Evolutionary conservation across 2,797 vertebrate genomes (phyloP), one percentile per base, ranked within the genome.

Genomic region (Amblyopsis hoosieri): DNA sequence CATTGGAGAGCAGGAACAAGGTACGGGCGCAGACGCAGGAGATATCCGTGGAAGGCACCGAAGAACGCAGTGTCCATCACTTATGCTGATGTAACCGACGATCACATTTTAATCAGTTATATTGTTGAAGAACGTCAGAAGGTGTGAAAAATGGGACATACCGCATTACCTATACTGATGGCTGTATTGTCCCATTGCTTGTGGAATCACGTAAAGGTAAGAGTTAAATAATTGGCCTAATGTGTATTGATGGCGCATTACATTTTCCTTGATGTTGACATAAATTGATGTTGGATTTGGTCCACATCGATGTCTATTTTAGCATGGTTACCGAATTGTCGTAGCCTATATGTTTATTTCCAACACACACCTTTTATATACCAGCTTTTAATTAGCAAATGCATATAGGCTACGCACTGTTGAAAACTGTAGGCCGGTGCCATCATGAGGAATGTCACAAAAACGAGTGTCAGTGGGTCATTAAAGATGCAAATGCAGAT

Each of bases 201-300:
- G 65, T 85, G 87, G 87, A 81, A 68, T 75, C 84, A 88, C 85
- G 87, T 82, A 84, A 89, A 93, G 93, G 93, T 94, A 91, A 91
- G 92, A 80, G 13, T 62, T 5, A 67, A 49, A 66, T 54, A 33
- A 45, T 68, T 55, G 71, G 14, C 52, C 57, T 66, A 48, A 49
- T 63, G 11, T 60, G 9, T 15, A n/a, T 33, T 1, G 29, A 66
- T 79, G 67, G 65, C 67, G 82, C 77, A 75, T 48, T 74, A 55
- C 29, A 29, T 63, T 61, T 33, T 54, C 3, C 57, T 71, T 48
- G 48, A 58, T 63, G 45, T 64, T 61, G 47, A 42, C 13, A 57
- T 50, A 49, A 9, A 42, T 66, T 19, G 42, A 29, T 13, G 10
- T 0, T 31, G 33, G 42, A 7, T 66, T 61, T 63, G 49, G 10